Conservation (phyloP, 2,113 vertebrate species). For the Lynx canadensis region DNA sequence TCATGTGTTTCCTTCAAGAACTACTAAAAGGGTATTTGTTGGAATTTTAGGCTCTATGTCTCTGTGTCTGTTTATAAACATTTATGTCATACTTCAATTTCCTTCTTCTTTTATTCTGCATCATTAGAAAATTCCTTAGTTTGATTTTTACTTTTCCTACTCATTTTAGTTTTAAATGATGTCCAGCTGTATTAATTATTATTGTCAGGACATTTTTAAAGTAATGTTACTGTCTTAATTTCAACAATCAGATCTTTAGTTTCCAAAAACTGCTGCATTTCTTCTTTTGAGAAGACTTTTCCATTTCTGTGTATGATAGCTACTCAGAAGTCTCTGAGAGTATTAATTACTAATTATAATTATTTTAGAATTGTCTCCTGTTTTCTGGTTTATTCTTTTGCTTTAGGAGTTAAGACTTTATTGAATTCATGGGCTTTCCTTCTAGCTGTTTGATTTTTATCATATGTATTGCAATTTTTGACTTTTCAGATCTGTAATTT, state of each 20-base stretch:
- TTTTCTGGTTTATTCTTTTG: neutral
- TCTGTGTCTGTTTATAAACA: neutral
- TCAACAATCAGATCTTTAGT: neutral
- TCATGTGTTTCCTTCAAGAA: neutral
- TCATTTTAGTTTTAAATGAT: neutral
- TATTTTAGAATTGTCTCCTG: neutral
- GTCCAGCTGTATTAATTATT: neutral
- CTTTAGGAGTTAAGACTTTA: neutral
- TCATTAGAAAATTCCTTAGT: neutral
- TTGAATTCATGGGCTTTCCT: neutral
- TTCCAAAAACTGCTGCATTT: neutral
- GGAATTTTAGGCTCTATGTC: neutral
- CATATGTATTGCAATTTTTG: neutral
- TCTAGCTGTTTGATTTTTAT: neutral
- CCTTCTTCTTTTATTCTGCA: neutral
- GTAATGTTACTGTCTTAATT: neutral
- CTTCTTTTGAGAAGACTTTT: neutral
- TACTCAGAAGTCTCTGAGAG: neutral
- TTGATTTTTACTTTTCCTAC: neutral
- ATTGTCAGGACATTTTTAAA: neutral
- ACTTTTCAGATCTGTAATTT: neutral
- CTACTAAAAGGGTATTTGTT: neutral
- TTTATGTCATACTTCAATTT: neutral
- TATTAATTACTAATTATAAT: neutral
- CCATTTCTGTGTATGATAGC: neutral